Percentiles rank a stretch among this genome's conserved stretches.
Evolutionary conservation across 1,140 invertebrate species (phyloP).

Genomic region (Drosophila triauraria): DNA sequence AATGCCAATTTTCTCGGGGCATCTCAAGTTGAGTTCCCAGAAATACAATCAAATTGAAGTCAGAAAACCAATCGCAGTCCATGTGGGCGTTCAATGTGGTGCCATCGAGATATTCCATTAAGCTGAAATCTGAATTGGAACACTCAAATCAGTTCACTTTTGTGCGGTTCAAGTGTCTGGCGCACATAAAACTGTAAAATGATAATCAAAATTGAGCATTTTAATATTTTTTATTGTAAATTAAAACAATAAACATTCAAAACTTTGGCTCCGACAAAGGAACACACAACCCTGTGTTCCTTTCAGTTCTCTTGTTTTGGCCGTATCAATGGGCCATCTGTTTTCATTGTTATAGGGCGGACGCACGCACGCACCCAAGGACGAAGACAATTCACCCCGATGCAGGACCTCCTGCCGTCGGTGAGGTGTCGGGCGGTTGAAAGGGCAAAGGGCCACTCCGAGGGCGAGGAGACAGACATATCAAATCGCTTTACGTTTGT

Average conservation of each 20-base stretch:
- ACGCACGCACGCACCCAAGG: constrained; percentile 58
- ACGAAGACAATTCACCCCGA: constrained; percentile 33
- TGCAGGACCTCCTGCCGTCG: constrained; percentile 9
- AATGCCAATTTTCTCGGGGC: neutral
- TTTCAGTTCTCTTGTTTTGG: constrained; percentile 23
- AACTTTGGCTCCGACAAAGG: constrained; percentile 37
- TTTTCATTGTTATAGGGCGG: constrained; percentile 77
- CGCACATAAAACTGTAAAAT: constrained; percentile 73
- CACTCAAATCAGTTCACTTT: constrained; percentile 43
- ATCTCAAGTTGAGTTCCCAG: constrained; percentile 2
- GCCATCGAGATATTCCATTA: constrained; percentile 36
- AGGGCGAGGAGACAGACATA: constrained; percentile 57
- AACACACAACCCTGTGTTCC: neutral
- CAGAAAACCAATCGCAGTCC: neutral
- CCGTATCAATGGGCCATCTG: constrained; percentile 72
- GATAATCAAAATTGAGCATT: constrained; percentile 79
- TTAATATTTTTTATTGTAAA: constrained; percentile 82
- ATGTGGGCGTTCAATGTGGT: constrained; percentile 12
- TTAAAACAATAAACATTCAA: constrained; percentile 81
- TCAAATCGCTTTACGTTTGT: constrained; percentile 82
- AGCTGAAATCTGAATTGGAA: constrained; percentile 36
- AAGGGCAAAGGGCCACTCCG: neutral
- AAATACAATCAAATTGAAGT: constrained; percentile 9
- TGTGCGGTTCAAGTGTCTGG: constrained; percentile 52
- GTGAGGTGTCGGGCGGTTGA: constrained; percentile 25